Evolutionary conservation across 2,888 invertebrate genomes (phyloP).

Genomic region (Ethmia dodecea): DNA sequence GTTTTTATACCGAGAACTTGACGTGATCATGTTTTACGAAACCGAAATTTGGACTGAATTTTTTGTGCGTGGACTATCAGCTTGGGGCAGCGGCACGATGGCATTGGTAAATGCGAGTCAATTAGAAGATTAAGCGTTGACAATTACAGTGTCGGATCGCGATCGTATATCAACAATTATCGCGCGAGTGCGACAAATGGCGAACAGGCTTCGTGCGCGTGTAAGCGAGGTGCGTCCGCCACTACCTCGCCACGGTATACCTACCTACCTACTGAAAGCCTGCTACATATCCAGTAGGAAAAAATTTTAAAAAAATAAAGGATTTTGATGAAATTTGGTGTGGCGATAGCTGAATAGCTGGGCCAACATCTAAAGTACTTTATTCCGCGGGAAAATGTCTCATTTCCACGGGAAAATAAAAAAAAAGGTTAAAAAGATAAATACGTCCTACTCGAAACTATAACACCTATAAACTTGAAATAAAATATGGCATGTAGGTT

Average conservation of each 20-base stretch:
- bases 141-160: constrained; percentile 73
- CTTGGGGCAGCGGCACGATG: constrained; percentile 53
- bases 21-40: constrained; percentile 34
- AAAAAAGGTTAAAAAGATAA: no score
- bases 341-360: no score
- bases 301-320: no score
- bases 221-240: constrained; percentile 43
- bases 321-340: no score
- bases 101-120: constrained; percentile 76
- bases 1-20: constrained; percentile 34
- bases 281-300: no score
- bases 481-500: no score
- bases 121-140: constrained; percentile 78
- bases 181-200: constrained; percentile 74
- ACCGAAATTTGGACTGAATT: constrained; percentile 34
- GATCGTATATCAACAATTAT: constrained; percentile 78
- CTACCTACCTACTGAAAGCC: no score
- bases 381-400: no score
- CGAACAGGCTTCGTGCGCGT: constrained; percentile 47
- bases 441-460: no score
- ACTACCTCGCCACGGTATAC: constrained; percentile 2
- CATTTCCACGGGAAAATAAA: no score
- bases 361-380: no score
- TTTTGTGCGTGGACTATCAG: constrained; percentile 50
- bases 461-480: no score